Evolutionary conservation across 2,888 invertebrate genomes (phyloP).

Genomic region (Mythimna lalbum): DNA sequence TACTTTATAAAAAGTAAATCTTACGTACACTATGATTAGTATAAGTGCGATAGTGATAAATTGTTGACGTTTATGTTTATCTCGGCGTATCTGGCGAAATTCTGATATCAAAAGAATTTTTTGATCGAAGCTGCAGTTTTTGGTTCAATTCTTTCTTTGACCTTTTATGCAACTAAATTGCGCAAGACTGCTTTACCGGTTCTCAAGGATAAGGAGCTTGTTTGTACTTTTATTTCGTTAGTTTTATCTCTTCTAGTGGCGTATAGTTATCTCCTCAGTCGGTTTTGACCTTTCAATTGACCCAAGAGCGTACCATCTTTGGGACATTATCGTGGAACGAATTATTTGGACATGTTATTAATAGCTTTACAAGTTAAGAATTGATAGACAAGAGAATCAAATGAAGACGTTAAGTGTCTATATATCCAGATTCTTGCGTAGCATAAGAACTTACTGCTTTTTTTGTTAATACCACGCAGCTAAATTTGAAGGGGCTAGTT

Average conservation of each 20-base stretch:
- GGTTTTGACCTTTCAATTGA: conserved; percentile 82
- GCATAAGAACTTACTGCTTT: not conserved
- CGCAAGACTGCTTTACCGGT: conserved; percentile 55
- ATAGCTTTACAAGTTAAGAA: conserved; percentile 50
- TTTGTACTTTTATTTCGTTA: conserved; percentile 55
- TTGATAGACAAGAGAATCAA: conserved; percentile 24
- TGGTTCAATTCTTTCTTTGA: conserved; percentile 27
- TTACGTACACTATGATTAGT: conserved; percentile 31
- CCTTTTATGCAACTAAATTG: conserved; percentile 55
- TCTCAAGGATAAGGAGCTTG: conserved; percentile 61
- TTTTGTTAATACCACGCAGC: not conserved
- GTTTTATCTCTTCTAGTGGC: conserved; percentile 63
- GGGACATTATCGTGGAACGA: conserved; percentile 76
- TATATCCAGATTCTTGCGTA: not conserved
- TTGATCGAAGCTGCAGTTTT: conserved; percentile 11
- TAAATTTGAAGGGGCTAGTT: not conserved
- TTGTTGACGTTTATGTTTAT: conserved; percentile 65
- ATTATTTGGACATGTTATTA: conserved; percentile 54
- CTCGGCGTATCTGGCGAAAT: conserved; percentile 62
- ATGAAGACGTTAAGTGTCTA: not conserved
- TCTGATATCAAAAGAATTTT: conserved; percentile 19
- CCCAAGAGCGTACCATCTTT: conserved; percentile 72
- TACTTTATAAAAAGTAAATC: conserved; percentile 68
- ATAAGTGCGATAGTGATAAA: conserved; percentile 46
- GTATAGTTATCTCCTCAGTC: conserved; percentile 75